Evolutionary conservation across 2,888 invertebrate genomes (phyloP), one percentile per base, ranked within the genome.

Genomic region (Volucella zonaria): DNA sequence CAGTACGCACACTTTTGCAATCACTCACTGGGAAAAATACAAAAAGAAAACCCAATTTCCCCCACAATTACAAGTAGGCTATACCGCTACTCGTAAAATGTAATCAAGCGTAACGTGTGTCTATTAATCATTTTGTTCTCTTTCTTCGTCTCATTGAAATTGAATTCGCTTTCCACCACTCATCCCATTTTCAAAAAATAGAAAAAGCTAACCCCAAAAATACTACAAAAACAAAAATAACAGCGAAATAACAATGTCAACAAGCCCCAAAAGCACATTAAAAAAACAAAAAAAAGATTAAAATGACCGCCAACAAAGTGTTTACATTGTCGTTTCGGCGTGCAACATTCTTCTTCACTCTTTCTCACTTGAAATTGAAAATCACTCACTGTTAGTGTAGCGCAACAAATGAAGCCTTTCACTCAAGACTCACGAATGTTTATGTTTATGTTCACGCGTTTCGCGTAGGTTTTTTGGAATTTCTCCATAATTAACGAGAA

Each of bases 111-210:
- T 52, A 68, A 49, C 80, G 58, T 64, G 54, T 68, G 61, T 61
- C 67, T 38, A 80, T 80, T 74, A 80, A 80, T 80, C 80, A 74
- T 74, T n/a, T 52, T 31, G 79, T 52, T 51, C 73, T 59, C 73
- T 66, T 74, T 74, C 43, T 49, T 18, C 66, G 73, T 54, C 61
- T 47, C 71, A 78, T 78, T 66, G 49, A 64, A 78, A 64, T 73
- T 2, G 52, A 73, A 73, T 80, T 61, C 56, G 40, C 67, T 43
- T 56, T 47, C 38, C 2, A 43, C 42, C 54, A 15, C 31, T 51
- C 40, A 45, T 73, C 43, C 58, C 43, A 14, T 70, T 62, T 56
- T 51, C 45, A 45, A 31, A 12, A 9, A 40, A 40, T 8, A 10
- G 49, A 70, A 62, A 6, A 62, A 12, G 56, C 56, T 43, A 66